Percentiles rank a stretch among this genome's conserved stretches.
Evolutionary conservation across 2,113 vertebrate genomes (phyloP).

Genomic region (Onychostoma macrolepis): DNA sequence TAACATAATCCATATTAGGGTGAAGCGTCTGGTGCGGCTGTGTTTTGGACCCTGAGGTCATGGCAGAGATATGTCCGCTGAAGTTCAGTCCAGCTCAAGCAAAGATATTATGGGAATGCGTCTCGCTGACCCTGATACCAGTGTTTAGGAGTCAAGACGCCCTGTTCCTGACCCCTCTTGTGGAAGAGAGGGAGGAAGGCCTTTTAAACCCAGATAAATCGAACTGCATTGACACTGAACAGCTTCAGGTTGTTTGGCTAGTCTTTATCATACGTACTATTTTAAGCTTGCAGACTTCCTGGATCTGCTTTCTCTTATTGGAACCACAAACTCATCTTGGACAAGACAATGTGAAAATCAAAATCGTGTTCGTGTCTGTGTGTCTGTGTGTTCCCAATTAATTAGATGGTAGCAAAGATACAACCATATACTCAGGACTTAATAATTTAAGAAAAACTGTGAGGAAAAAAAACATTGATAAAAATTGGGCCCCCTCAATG

Average conservation of each 20-base stretch:
- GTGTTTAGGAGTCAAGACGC: conserved; percentile 28
- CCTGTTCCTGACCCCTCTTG: conserved; percentile 35
- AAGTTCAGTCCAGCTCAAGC: not conserved
- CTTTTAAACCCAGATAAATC: conserved; percentile 36
- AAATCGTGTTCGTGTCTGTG: not conserved
- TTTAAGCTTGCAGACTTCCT: conserved; percentile 18
- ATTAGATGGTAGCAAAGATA: not conserved
- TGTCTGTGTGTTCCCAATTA: not conserved
- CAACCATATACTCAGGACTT: not conserved
- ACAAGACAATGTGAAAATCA: not conserved
- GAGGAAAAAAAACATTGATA: not conserved
- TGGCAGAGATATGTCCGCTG: not conserved
- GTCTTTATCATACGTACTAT: conserved; percentile 27
- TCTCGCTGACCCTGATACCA: conserved; percentile 22
- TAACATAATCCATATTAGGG: not conserved
- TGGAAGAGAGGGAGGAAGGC: conserved; percentile 15
- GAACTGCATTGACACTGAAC: conserved; percentile 39
- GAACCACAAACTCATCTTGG: not conserved
- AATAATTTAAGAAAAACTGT: not conserved
- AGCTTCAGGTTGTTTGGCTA: conserved; percentile 24
- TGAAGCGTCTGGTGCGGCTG: not conserved
- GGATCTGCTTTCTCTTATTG: not conserved
- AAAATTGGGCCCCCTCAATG: not conserved
- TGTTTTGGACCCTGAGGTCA: conserved; percentile 18
- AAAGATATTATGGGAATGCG: conserved; percentile 44